Conservation (phyloP, 2,797 vertebrate genomes). For the Galaxias olidus region DNA sequence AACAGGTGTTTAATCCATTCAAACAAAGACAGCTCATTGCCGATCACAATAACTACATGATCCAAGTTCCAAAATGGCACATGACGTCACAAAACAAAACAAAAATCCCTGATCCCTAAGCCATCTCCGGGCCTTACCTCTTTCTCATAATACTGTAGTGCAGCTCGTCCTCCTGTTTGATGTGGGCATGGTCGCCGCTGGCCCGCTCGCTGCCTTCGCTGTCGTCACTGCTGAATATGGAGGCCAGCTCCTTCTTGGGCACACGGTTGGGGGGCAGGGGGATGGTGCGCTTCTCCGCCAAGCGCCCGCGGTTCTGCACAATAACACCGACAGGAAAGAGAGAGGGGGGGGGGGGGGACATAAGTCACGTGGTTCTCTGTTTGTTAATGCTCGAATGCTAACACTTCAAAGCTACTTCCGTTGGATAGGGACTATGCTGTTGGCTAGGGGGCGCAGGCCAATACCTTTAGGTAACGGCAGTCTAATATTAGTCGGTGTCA, state of each 20-base stretch:
- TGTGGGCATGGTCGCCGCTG: slow-evolving; percentile 83
- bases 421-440: not conserved
- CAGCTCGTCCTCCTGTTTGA: slow-evolving; percentile 92
- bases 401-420: not conserved
- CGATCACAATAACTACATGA: no score
- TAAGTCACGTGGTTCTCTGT: slow-evolving; percentile 26
- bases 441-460: not conserved
- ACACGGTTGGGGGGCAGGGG: slow-evolving; percentile 85
- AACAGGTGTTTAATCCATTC: no score
- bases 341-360: slow-evolving; percentile 35
- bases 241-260: slow-evolving; percentile 91
- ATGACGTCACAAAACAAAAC: no score
- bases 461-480: not conserved
- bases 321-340: slow-evolving; percentile 26
- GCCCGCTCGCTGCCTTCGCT: slow-evolving; percentile 86
- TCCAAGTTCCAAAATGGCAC: no score
- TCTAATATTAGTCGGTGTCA: slow-evolving; percentile 8
- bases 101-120: not conserved
- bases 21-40: no score
- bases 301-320: slow-evolving; percentile 91
- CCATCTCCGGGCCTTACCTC: slow-evolving; percentile 75
- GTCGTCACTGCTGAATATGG: slow-evolving; percentile 89
- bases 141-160: slow-evolving; percentile 96
- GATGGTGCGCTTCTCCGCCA: slow-evolving; percentile 95
- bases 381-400: not conserved